Evolutionary conservation across 2,113 vertebrate genomes (phyloP).

Genomic region (Lathamus discolor): DNA sequence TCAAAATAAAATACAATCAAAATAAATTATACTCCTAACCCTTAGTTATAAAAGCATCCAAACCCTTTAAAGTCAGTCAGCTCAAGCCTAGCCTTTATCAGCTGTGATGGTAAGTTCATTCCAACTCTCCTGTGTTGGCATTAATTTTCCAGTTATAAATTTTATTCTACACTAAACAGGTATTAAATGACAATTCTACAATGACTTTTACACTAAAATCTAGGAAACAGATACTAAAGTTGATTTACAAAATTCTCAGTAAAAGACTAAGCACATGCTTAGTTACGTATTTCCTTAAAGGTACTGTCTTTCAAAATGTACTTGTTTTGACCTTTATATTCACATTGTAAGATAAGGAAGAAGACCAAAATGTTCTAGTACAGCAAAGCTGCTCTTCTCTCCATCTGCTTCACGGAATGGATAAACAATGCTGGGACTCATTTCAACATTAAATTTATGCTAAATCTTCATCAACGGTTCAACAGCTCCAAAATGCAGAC

Average conservation of each 20-base stretch:
- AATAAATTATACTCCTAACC: not conserved
- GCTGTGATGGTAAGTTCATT: not conserved
- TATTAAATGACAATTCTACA: not conserved
- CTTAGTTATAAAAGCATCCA: not conserved
- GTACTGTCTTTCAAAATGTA: not conserved
- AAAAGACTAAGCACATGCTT: not conserved
- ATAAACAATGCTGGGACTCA: conserved; percentile 32
- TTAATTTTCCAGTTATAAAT: not conserved
- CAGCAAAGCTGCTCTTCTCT: not conserved
- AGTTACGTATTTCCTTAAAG: not conserved
- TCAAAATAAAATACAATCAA: not conserved
- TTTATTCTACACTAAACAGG: not conserved
- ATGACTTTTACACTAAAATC: not conserved
- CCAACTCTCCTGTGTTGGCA: not conserved
- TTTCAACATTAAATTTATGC: conserved; percentile 46
- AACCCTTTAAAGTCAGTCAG: not conserved
- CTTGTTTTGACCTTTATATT: not conserved
- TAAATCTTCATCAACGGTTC: conserved; percentile 39
- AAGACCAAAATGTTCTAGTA: not conserved
- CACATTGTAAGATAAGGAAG: not conserved
- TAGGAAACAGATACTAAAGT: not conserved
- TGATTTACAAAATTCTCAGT: not conserved
- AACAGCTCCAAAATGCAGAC: conserved; percentile 62
- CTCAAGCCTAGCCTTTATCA: not conserved
- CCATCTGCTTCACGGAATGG: not conserved